Evolutionary conservation across 1,140 invertebrate genomes (phyloP).

Genomic region (Apis mellifera): Amel_HAv3.1 CM009932.2:8693001-8693500

Average conservation of each 20-base stretch:
- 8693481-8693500: background rate
- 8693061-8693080: conserved; percentile 45
- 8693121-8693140: conserved; percentile 56
- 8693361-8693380: background rate
- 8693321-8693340: background rate
- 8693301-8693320: background rate
- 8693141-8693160: conserved; percentile 52
- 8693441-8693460: background rate
- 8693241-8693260: background rate
- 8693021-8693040: conserved; percentile 57
- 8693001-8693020: conserved; percentile 45
- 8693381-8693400: conserved; percentile 7
- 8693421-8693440: background rate
- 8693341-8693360: conserved; percentile 27
- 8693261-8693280: background rate
- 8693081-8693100: conserved; percentile 59
- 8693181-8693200: conserved; percentile 23
- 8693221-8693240: too few species aligned
- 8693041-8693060: conserved; percentile 3
- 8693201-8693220: background rate
- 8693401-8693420: background rate
- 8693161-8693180: conserved; percentile 20
- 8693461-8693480: background rate
- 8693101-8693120: conserved; percentile 50
- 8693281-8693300: conserved; percentile 26